These are phyloP conservation scores for Lordiphosa fenestrarum DNA, from an alignment of 2,888 invertebrate species.

Conservation along the genomic window DNA sequence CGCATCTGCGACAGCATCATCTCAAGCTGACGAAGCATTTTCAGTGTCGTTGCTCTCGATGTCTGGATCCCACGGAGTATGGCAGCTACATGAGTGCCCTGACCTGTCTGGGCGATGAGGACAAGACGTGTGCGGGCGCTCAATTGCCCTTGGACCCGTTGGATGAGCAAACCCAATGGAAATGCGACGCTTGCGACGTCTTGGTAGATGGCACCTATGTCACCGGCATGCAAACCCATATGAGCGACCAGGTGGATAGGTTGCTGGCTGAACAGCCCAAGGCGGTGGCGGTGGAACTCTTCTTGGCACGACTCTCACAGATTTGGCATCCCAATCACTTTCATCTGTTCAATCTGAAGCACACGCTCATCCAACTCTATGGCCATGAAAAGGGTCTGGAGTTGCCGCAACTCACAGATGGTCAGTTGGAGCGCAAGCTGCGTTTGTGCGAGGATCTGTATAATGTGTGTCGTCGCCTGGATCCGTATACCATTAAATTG, in stretches of 20 bases:
- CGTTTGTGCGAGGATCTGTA: constrained; percentile 86
- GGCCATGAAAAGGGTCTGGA: constrained; percentile 85
- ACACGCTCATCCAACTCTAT: constrained; percentile 90
- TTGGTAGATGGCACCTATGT: constrained; percentile 82
- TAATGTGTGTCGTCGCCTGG: constrained; percentile 84
- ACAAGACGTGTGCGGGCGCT: constrained; percentile 83
- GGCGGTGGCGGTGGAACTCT: constrained; percentile 83
- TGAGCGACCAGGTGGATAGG: constrained; percentile 88
- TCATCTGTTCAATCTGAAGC: constrained; percentile 89
- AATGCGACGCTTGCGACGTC: constrained; percentile 86
- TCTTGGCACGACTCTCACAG: constrained; percentile 86
- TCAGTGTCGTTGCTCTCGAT: constrained; percentile 86
- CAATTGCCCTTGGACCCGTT: constrained; percentile 87
- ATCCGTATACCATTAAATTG: constrained; percentile 87
- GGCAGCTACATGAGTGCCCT: constrained; percentile 84
- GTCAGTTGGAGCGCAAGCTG: constrained; percentile 84
- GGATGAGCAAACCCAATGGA: constrained; percentile 87
- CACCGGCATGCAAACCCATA: constrained; percentile 84
- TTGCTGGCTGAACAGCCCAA: constrained; percentile 82
- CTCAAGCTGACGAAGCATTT: constrained; percentile 90
- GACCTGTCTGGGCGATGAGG: constrained; percentile 81
- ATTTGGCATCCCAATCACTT: constrained; percentile 93
- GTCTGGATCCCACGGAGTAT: constrained; percentile 90
- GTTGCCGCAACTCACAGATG: constrained; percentile 82
- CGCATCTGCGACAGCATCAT: constrained; percentile 89